These are phyloP conservation scores for Tapera naevia DNA, from an alignment of 2,797 vertebrate species.

Conservation along the genomic window DNA sequence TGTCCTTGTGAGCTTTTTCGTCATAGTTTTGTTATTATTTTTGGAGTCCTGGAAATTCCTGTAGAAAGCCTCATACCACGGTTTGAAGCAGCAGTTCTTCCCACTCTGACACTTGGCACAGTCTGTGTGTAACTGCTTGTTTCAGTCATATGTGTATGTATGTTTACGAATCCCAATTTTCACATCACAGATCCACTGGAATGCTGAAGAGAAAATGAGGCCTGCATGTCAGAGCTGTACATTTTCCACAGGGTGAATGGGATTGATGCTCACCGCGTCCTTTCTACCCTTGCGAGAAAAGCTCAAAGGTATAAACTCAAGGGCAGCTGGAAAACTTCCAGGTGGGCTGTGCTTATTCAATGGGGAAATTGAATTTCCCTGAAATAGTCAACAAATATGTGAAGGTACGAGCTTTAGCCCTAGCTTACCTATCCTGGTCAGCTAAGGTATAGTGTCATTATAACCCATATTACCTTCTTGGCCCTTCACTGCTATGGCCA, in stretches of 20 bases:
- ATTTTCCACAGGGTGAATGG: background rate
- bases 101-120: background rate
- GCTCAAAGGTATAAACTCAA: background rate
- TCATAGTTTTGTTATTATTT: background rate
- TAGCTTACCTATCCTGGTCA: background rate
- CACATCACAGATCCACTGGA: background rate
- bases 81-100: background rate
- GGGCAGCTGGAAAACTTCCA: background rate
- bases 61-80: background rate
- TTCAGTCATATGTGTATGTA: background rate
- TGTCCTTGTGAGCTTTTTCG: background rate
- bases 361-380: background rate
- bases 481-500: background rate
- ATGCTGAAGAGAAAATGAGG: background rate
- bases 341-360: background rate
- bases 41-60: background rate
- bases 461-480: background rate
- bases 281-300: background rate
- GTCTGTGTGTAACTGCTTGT: background rate
- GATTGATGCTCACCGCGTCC: background rate
- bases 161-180: background rate
- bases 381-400: background rate
- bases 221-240: background rate
- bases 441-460: background rate
- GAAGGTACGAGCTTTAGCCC: background rate